Base-by-base conservation (phyloP, 64 coral and sea anemone species). In the Stylophora pistillata region DNA sequence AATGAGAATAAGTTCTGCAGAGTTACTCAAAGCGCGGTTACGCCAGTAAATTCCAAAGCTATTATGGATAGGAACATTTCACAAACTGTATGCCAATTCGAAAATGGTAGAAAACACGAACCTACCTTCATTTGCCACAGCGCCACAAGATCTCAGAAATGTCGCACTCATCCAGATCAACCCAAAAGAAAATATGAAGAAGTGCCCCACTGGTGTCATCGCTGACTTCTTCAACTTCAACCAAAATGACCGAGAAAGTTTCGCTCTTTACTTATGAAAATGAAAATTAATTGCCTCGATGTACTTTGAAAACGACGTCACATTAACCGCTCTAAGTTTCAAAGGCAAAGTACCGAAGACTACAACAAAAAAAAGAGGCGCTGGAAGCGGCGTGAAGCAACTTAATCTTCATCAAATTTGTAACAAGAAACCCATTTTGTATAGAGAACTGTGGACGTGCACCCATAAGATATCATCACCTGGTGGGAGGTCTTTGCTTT, bases 401-500 rank as follows among this genome's bases (percentile, higher is more conserved):
- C 69, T 23, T 82, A 82, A 90, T 90, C 88, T 73, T 79, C 74
- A 41, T 37, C 11, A 69, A 55, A 54, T 28, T 18, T 82, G 88
- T 83, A 90, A 90, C 72, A 70, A 56, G 88, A 90, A 74, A 90
- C 88, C 88, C 21, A 58, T 79, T 89, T 18, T 78, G 15, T 71
- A 52, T 25, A 90, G 60, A 68, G 58, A 60, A 26, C 18, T 18
- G 88, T 58, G 77, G 78, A 90, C 88, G 68, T 82, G 79, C 70
- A 58, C 29, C 13, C 58, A 90, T 81, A 82, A 82, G 21, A 82
- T 58, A 80, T 90, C 88, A 90, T 83, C 88, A 90, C 88, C 88
- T 55, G 32, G 27, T 60, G 88, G 80, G 88, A 65, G 80, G 60
- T 84, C 80, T 31, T 75, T 75, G 64, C 30, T 84, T 70, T 68